Conservation (phyloP, 2,113 vertebrate species). For the Seriola quinqueradiata region DNA sequence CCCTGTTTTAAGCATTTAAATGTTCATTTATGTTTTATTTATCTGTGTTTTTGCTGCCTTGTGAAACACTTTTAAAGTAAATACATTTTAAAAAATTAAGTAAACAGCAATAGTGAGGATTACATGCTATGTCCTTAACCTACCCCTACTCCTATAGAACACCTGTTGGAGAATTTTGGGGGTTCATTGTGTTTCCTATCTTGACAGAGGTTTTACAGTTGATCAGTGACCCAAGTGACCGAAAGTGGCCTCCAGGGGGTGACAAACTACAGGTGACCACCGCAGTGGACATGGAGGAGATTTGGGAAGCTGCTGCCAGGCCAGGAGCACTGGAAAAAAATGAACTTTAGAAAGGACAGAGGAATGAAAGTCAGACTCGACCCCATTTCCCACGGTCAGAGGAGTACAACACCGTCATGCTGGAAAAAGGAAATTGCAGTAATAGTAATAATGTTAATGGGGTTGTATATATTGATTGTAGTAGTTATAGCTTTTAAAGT, state of each 20-base stretch:
- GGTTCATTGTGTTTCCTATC: too few species aligned
- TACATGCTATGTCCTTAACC: too few species aligned
- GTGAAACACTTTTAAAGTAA: too few species aligned
- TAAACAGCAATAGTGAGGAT: too few species aligned
- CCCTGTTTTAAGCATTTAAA: too few species aligned
- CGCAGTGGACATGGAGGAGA: background rate
- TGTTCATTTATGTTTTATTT: too few species aligned
- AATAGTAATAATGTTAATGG: constrained; percentile 57
- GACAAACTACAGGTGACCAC: constrained; percentile 48
- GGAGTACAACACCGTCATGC: constrained; percentile 16
- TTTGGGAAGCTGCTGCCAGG: background rate
- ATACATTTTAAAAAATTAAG: too few species aligned
- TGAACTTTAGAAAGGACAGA: constrained; percentile 22
- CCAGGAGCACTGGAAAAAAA: constrained; percentile 6
- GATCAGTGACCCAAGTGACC: constrained; percentile 25
- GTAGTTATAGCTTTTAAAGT: constrained; percentile 32
- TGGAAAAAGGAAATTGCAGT: constrained; percentile 31
- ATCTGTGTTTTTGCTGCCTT: too few species aligned
- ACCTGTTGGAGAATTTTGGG: too few species aligned
- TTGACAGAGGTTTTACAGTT: constrained; percentile 3
- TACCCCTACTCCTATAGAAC: too few species aligned
- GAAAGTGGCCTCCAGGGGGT: constrained; percentile 58
- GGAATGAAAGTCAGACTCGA: constrained; percentile 49
- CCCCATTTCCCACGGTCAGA: constrained; percentile 26
- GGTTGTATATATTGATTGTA: constrained; percentile 54